A percentile compares a stretch with the other conserved stretches of the same genome.
phyloP scores from a whole-genome alignment of 2,797 vertebrate species.

The Sebastes matsubarae region DNA sequence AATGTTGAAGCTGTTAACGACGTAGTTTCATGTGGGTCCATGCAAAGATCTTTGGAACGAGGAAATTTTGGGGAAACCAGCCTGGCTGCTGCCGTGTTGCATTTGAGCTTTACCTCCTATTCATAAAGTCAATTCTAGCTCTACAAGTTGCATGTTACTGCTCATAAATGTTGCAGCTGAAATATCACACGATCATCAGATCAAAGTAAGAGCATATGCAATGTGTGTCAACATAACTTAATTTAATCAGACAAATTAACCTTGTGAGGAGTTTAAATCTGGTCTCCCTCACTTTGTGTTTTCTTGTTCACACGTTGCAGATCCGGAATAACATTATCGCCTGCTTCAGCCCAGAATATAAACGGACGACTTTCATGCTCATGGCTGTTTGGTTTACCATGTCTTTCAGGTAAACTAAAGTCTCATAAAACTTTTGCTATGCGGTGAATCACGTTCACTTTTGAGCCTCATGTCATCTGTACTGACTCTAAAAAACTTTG shows the following conservation, averaged over 20 bases:
- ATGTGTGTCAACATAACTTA: not conserved
- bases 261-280: not conserved
- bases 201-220: not conserved
- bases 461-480: not conserved
- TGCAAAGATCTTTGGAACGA: not conserved
- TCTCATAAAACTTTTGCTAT: not conserved
- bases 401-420: slow-evolving; percentile 92
- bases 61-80: not conserved
- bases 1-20: not conserved
- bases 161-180: not conserved
- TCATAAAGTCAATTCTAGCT: not conserved
- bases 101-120: not conserved
- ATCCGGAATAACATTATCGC: slow-evolving; percentile 92
- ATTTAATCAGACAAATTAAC: not conserved
- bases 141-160: not conserved
- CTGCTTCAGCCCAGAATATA: slow-evolving; percentile 91
- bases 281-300: not conserved
- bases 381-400: slow-evolving; percentile 99
- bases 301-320: slow-evolving; percentile 69
- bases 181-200: not conserved
- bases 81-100: not conserved
- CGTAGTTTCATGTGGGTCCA: not conserved
- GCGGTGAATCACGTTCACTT: not conserved
- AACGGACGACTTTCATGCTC: slow-evolving; percentile 94
- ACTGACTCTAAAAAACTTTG: not conserved